These are phyloP conservation scores for Cervus canadensis DNA, from an alignment of 2,113 vertebrate genomes.

Conservation along the genomic window DNA sequence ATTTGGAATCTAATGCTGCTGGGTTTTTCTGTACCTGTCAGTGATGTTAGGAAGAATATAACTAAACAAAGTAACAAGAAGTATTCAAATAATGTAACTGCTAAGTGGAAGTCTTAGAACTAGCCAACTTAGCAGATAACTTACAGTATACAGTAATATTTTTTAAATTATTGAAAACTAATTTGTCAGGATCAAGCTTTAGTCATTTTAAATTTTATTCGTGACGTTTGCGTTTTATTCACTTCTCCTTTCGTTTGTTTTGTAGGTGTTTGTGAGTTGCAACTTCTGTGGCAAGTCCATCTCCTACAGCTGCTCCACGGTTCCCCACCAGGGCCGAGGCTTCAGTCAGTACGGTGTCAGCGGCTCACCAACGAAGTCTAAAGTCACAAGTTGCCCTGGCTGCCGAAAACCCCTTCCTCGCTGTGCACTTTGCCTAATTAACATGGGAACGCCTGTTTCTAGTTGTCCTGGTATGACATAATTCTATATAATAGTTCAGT, in stretches of 20 bases:
- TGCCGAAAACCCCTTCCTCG: conserved; percentile 98
- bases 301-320: conserved; percentile 95
- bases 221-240: not conserved
- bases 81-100: not conserved
- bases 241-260: conserved; percentile 8
- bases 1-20: not conserved
- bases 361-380: conserved; percentile 97
- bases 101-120: not conserved
- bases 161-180: not conserved
- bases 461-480: conserved; percentile 90
- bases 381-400: conserved; percentile 98
- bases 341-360: conserved; percentile 98
- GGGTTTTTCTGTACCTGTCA: not conserved
- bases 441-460: conserved; percentile 98
- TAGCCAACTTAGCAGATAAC: not conserved
- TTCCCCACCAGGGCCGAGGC: conserved; percentile 96
- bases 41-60: not conserved
- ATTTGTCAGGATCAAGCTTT: not conserved
- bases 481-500: not conserved
- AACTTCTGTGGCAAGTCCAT: conserved; percentile 99
- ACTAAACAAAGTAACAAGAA: conserved; percentile 1
- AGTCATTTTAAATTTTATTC: not conserved
- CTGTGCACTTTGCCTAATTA: conserved; percentile 98
- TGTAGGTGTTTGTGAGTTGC: conserved; percentile 98
- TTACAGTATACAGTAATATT: not conserved